Evolutionary conservation across 2,113 vertebrate genomes (phyloP).

Genomic region (Archocentrus centrarchus): DNA sequence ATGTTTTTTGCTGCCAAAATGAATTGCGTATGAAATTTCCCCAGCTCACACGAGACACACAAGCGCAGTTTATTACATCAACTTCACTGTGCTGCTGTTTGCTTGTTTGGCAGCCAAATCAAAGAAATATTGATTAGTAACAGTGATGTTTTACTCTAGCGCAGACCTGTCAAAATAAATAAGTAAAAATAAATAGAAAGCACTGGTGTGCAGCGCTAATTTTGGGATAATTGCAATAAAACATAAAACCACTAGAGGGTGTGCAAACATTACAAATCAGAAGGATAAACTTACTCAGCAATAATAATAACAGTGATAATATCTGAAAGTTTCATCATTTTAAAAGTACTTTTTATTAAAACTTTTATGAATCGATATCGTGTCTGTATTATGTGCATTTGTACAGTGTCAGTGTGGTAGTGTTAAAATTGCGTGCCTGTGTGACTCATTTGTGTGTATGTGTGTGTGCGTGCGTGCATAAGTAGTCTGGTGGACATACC

Average conservation of each 20-base stretch:
- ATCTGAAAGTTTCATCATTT: not conserved
- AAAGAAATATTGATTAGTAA: not conserved
- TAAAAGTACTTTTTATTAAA: not conserved
- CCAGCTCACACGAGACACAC: slow-evolving; percentile 22
- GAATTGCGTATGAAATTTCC: slow-evolving; percentile 59
- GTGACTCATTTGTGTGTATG: slow-evolving; percentile 28
- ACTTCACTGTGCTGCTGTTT: not conserved
- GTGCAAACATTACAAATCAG: slow-evolving; percentile 61
- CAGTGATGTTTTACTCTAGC: not conserved
- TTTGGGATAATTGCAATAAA: slow-evolving; percentile 7
- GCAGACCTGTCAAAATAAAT: not conserved
- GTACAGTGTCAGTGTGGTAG: not conserved
- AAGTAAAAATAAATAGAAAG: not conserved
- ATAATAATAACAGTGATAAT: no score
- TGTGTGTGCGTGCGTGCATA: slow-evolving; percentile 21
- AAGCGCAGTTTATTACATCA: not conserved
- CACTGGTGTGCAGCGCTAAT: not conserved
- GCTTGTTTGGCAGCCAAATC: not conserved
- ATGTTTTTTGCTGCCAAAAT: slow-evolving; percentile 72
- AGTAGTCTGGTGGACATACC: slow-evolving; percentile 67
- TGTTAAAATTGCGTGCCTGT: slow-evolving; percentile 34
- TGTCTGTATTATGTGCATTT: not conserved
- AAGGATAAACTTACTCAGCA: not conserved
- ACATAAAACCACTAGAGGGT: slow-evolving; percentile 71
- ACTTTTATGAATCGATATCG: not conserved